Evolutionary conservation across 2,797 vertebrate genomes (phyloP).

Genomic region (Darevskia nairensis): DNA sequence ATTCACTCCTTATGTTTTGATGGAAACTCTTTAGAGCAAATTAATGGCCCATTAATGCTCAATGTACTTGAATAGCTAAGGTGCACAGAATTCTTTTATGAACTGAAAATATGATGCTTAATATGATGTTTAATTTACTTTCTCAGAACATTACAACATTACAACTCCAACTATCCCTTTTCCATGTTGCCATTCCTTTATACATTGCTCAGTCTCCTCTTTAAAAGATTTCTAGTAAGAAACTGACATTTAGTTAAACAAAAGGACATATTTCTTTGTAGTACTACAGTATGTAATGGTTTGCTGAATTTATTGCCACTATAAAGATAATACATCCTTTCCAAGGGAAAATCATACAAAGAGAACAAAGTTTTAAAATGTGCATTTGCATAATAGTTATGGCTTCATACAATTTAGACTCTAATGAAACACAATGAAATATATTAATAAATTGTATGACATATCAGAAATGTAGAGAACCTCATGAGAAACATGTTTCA

Average conservation of each 20-base stretch:
- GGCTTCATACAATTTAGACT: conserved; percentile 19
- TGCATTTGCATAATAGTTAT: conserved; percentile 33
- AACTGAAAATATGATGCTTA: conserved; percentile 34
- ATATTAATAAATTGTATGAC: conserved; percentile 6
- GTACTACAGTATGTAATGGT: background rate
- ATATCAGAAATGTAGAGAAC: background rate
- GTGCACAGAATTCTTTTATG: background rate
- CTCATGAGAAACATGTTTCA: background rate
- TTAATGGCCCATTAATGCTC: conserved; percentile 45
- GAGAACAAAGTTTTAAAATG: conserved; percentile 38
- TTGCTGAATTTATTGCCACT: conserved; percentile 40
- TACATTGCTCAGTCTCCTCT: conserved; percentile 31
- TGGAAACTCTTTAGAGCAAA: background rate
- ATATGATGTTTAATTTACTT: conserved; percentile 15
- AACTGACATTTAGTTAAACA: conserved; percentile 45
- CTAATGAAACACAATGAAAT: conserved; percentile 32
- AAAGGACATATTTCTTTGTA: conserved; percentile 46
- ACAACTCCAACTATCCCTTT: conserved; percentile 48
- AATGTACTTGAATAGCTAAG: conserved; percentile 28
- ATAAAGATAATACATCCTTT: conserved; percentile 37
- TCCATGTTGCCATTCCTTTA: conserved; percentile 41
- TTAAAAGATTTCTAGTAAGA: conserved; percentile 48
- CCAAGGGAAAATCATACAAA: conserved; percentile 34
- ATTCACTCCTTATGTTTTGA: background rate
- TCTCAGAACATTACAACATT: conserved; percentile 28